phyloP scores from a whole-genome alignment of 2,113 vertebrate species.

The Centropristis striata region DNA sequence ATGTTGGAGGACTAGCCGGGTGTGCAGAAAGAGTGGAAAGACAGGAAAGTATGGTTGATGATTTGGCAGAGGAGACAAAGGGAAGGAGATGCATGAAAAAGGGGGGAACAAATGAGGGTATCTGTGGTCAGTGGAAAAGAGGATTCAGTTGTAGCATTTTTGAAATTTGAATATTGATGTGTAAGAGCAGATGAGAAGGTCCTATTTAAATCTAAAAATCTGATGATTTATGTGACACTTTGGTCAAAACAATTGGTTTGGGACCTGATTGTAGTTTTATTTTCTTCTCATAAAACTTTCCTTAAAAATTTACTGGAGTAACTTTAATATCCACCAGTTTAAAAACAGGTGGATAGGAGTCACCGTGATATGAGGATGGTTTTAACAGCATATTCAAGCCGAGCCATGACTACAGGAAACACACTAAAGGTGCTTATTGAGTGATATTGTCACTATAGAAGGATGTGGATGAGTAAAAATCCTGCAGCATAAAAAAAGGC shows the following conservation, averaged over 20 bases:
- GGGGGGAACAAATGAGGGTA: slow-evolving; percentile 18
- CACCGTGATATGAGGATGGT: not conserved
- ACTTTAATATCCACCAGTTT: not conserved
- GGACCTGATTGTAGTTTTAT: not conserved
- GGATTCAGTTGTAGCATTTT: slow-evolving; percentile 10
- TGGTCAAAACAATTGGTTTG: not conserved
- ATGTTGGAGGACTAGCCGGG: slow-evolving; percentile 75
- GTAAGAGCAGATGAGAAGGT: not conserved
- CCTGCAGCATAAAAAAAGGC: not conserved
- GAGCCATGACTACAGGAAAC: not conserved
- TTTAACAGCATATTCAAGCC: not conserved
- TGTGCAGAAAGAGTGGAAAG: slow-evolving; percentile 69
- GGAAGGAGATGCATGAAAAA: slow-evolving; percentile 18
- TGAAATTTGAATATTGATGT: not conserved
- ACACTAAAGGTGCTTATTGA: not conserved
- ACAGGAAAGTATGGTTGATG: slow-evolving; percentile 49
- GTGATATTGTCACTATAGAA: not conserved
- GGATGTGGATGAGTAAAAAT: slow-evolving; percentile 2
- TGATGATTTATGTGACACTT: not conserved
- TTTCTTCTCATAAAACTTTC: not conserved
- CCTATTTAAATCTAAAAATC: not conserved
- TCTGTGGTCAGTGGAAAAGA: slow-evolving; percentile 24
- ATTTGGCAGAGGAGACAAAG: slow-evolving; percentile 48
- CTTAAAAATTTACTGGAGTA: not conserved
- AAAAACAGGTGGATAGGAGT: not conserved